A percentile compares a stretch with the other conserved stretches of the same genome.
Evolutionary conservation across 2,888 invertebrate genomes (phyloP).

Genomic region (Sphaerophoria taeniata): DNA sequence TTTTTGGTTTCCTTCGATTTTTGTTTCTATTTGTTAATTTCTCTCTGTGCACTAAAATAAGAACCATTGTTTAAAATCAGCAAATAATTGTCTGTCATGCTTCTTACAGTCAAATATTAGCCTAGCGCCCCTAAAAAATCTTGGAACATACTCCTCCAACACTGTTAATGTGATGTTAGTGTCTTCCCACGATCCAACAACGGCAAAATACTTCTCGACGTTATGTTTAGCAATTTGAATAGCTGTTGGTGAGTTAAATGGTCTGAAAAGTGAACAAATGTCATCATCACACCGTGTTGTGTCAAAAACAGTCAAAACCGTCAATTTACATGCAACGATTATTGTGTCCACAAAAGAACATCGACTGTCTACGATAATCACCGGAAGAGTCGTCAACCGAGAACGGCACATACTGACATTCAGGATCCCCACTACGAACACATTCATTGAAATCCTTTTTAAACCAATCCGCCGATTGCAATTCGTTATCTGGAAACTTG

Average conservation of each 20-base stretch:
- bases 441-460: conserved; percentile 91
- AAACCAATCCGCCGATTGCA: conserved; percentile 79
- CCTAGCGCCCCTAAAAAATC: conserved; percentile 90
- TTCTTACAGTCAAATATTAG: conserved; percentile 86
- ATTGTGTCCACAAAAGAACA: conserved; percentile 95
- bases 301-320: neutral
- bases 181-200: conserved; percentile 94
- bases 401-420: conserved; percentile 91
- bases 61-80: neutral
- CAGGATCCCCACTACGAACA: conserved; percentile 90
- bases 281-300: neutral
- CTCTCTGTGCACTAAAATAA: conserved; percentile 49
- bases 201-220: conserved; percentile 92
- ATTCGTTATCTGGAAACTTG: conserved; percentile 88
- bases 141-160: conserved; percentile 91
- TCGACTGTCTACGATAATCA: conserved; percentile 91
- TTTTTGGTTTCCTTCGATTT: conserved; percentile 92
- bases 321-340: conserved; percentile 89
- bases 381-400: conserved; percentile 91
- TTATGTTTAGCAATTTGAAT: conserved; percentile 91
- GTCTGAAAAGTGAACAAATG: conserved; percentile 83
- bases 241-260: conserved; percentile 88
- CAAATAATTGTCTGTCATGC: neutral
- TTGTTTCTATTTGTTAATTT: conserved; percentile 85
- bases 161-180: conserved; percentile 92